Base-by-base conservation (phyloP, 2,888 invertebrate genomes). In the Diplolepis rosae region DNA sequence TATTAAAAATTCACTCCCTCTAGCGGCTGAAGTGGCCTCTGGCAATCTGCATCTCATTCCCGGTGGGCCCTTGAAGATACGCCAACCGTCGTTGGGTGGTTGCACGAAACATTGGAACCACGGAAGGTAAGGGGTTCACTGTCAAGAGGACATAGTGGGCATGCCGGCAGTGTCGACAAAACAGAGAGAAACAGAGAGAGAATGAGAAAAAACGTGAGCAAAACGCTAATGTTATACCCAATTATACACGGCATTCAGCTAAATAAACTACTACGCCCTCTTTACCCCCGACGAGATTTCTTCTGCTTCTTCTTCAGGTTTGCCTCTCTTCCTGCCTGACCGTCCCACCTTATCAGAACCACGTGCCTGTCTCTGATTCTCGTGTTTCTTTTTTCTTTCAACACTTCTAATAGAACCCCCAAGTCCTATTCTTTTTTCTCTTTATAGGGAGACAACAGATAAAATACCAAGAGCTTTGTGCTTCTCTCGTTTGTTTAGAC, bases 1-100 rank as follows among this genome's bases (percentile, higher is more conserved):
- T 88, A 88, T 88, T 88, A 88, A 88, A 88, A 88, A 88, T 88
- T 86, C 87, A 87, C 88, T 85, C 86, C 85, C 84, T 80, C 73
- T 67, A 39, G 79, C 75, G 81, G 79, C 78, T 88, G 86, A 85
- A 88, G 88, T 88, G 86, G 88, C 88, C 87, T 84, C 84, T 83
- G 84, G 88, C 88, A 88, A 88, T 88, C 88, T 88, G 88, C 88
- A 88, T 88, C 87, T 88, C 88, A 88, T 88, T 88, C 87, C 87
- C 84, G 82, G 80, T 78, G 83, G 84, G 72, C 73, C 50, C 70
- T 68, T 66, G 66, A 68, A 65, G 66, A 39, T 48, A 42, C 35
- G 32, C 48, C 61, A 69, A 61, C 32, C 35, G 35, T 69, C 32
- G 56, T 42, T 56, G 30, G 24, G 18, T 54, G 32, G 42, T 13